Conservation (phyloP, 2,797 vertebrate genomes). For the Clarias pachynema region DNA sequence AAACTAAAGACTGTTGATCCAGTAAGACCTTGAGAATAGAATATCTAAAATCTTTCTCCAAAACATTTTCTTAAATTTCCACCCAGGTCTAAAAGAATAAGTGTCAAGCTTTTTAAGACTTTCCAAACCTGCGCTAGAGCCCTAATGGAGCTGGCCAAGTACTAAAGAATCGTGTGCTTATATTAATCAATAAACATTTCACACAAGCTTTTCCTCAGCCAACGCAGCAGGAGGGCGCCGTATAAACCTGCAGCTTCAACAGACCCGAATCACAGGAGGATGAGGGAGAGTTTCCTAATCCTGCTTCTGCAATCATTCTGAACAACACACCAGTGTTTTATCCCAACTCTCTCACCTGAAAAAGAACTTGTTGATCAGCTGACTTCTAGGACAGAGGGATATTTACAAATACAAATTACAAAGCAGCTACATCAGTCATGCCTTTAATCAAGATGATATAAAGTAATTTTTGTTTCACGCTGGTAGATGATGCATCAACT, state of each 20-base stretch:
- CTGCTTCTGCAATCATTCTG: conserved; percentile 2
- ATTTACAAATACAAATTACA: too few relatives aligned
- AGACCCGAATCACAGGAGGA: conserved; percentile 5
- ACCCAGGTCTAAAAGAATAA: neutral
- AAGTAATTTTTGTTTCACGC: neutral
- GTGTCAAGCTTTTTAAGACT: neutral
- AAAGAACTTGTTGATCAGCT: neutral
- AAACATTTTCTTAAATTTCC: neutral
- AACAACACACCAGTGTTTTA: conserved; percentile 10
- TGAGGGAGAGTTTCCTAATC: neutral
- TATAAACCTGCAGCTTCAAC: neutral
- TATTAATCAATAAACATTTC: neutral
- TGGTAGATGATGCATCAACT: neutral
- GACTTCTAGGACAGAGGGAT: neutral
- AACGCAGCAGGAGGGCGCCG: neutral
- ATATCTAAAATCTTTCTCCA: neutral
- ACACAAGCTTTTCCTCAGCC: neutral
- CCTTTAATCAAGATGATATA: neutral
- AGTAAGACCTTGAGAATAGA: neutral
- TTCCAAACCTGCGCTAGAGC: neutral
- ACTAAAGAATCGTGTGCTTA: neutral
- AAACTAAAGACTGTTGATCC: neutral
- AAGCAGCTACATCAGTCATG: neutral
- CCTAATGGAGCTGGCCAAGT: neutral
- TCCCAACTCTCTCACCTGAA: neutral